A percentile compares a stretch with the other conserved stretches of the same genome.
Evolutionary conservation across 2,797 vertebrate genomes (phyloP).

Genomic region (Mus spretus): DNA sequence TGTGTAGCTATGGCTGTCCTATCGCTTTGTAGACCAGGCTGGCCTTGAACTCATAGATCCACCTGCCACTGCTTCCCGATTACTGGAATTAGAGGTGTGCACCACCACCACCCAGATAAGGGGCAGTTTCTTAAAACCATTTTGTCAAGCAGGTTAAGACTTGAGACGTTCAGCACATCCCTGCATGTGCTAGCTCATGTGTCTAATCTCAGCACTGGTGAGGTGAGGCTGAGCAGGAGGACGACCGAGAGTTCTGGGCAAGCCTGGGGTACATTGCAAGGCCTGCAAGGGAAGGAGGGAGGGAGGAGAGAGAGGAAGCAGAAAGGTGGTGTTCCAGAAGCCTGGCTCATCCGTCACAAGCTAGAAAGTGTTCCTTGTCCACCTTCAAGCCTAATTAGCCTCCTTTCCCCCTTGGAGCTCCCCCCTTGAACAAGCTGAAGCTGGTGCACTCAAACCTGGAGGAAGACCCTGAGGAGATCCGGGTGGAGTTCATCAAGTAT

Average conservation of each 20-base stretch:
- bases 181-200: background rate
- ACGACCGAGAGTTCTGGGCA: background rate
- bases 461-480: slow-evolving; percentile 95
- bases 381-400: background rate
- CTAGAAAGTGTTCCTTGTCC: background rate
- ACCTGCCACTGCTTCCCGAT: background rate
- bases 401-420: slow-evolving; percentile 87
- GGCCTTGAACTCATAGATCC: background rate
- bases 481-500: slow-evolving; percentile 94
- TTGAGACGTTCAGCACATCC: background rate
- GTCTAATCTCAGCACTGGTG: background rate
- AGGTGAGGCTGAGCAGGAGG: background rate
- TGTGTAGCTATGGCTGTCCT: background rate
- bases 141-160: background rate
- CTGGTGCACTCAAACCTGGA: slow-evolving; percentile 96
- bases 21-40: background rate
- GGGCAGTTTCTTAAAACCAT: background rate
- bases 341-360: background rate
- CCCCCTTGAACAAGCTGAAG: slow-evolving; percentile 92
- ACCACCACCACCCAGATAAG: background rate
- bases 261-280: background rate
- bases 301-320: too few relatives aligned
- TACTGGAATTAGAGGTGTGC: too few relatives aligned
- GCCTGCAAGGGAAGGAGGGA: background rate
- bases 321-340: background rate